Percentiles rank a stretch among this genome's conserved stretches.
phyloP scores from a whole-genome alignment of 2,888 invertebrate species.

The Drosophila putrida region DNA sequence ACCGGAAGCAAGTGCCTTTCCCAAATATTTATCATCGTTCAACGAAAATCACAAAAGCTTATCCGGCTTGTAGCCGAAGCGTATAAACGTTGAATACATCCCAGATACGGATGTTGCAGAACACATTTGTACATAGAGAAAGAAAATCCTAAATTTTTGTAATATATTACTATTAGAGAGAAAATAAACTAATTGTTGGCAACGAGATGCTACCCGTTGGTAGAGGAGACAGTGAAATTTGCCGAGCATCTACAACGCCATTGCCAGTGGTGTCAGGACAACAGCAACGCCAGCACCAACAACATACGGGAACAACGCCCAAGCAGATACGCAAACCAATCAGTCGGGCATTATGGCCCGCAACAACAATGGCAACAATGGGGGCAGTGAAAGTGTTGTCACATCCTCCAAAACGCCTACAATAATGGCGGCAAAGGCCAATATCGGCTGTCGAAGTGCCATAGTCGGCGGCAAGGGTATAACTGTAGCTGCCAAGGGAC shows the following conservation, averaged over 20 bases:
- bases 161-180: not conserved
- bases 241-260: conserved; percentile 20
- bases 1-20: conserved; percentile 12
- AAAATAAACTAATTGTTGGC: not conserved
- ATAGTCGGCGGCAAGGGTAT: conserved; percentile 16
- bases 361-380: conserved; percentile 33
- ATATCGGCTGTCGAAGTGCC: conserved; percentile 20
- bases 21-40: not conserved
- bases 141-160: not conserved
- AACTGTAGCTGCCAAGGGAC: conserved; percentile 42
- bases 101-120: conserved; percentile 28
- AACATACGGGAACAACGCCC: conserved; percentile 59
- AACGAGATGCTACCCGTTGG: conserved; percentile 46
- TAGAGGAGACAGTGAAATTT: conserved; percentile 31
- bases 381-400: conserved; percentile 14
- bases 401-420: conserved; percentile 27
- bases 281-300: conserved; percentile 51
- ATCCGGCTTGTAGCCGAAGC: not conserved
- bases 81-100: not conserved
- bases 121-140: not conserved
- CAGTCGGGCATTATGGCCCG: conserved; percentile 46
- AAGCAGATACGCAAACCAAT: conserved; percentile 63
- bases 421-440: conserved; percentile 22
- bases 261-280: conserved; percentile 40
- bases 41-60: not conserved